Conservation (phyloP, 2,113 vertebrate species). For the Casuarius casuarius region DNA sequence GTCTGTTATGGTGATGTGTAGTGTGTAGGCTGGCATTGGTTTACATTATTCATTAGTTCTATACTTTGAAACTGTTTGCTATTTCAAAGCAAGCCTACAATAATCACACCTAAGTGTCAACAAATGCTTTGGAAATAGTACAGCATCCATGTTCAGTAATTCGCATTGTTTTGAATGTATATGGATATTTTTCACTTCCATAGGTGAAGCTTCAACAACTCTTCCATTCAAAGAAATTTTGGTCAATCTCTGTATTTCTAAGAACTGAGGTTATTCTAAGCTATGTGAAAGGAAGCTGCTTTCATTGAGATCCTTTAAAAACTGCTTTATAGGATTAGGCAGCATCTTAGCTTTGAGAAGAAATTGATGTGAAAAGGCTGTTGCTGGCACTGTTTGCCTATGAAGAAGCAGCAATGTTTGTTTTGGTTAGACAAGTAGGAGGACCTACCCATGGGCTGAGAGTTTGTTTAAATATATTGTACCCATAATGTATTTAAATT, state of each 20-base stretch:
- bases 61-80: not conserved
- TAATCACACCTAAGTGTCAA: not conserved
- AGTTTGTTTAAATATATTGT: not conserved
- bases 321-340: no score
- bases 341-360: not conserved
- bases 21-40: not conserved
- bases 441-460: not conserved
- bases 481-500: rapidly evolving
- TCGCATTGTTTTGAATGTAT: not conserved
- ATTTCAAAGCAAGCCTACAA: not conserved
- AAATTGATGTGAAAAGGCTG: not conserved
- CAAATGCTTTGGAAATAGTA: not conserved
- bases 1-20: not conserved
- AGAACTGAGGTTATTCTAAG: not conserved
- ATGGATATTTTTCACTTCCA: not conserved
- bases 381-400: not conserved
- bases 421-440: not conserved
- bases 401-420: not conserved
- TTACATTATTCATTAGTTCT: not conserved
- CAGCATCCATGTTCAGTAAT: not conserved
- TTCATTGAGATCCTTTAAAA: not conserved
- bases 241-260: not conserved
- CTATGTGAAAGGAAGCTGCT: rapidly evolving
- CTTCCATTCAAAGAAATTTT: not conserved
- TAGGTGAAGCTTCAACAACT: not conserved